Base-by-base conservation (phyloP, 2,888 invertebrate genomes). In the Xylocampa areola region DNA sequence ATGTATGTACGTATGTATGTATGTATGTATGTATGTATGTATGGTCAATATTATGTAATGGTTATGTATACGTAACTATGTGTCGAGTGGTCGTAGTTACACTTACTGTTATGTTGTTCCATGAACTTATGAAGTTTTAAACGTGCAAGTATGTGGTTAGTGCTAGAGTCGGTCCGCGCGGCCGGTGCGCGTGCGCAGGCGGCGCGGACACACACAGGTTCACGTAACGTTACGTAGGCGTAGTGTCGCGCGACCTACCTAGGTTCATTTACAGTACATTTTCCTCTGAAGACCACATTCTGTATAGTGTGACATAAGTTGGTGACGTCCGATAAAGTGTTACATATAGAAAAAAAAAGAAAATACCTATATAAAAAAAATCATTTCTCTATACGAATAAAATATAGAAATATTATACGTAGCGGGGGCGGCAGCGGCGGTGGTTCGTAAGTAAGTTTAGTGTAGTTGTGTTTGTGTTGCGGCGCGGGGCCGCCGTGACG, bases 301-400 rank as follows among this genome's bases (percentile, higher is more conserved):
- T 71, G 61, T 81, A 86, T 87, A 86, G 82, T 79, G 83, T 82
- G 85, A 83, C 81, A 90, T 87, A 88, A 88, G 83, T 87, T 88
- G 82, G 89, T 89, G 85, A 87, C 92, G 92, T 93, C 92, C 92
- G 89, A 85, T 88, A 86, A 85, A 81, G 76, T 85, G 82, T 87
- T 88, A 89, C 84, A 86, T 88, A 88, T 84, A 89, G 84, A 85
- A 84, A 84, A 85, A 88, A 86, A 84, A 84, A 86, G 83, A 84
- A 84, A 87, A 88, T 85, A 87, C 81, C 78, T 88, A 86, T 89
- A 84, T 87, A 85, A 87, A 87, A 85, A 85, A 85, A 84, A 84
- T 84, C 85, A 88, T 80, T 88, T 88, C 84, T 89, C 87, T 88
- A 85, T 89, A 87, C 82, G 79, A 85, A 85, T 88, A 88, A 82